Evolutionary conservation across 2,113 vertebrate species (phyloP).

Genomic region (Lanius collurio): DNA sequence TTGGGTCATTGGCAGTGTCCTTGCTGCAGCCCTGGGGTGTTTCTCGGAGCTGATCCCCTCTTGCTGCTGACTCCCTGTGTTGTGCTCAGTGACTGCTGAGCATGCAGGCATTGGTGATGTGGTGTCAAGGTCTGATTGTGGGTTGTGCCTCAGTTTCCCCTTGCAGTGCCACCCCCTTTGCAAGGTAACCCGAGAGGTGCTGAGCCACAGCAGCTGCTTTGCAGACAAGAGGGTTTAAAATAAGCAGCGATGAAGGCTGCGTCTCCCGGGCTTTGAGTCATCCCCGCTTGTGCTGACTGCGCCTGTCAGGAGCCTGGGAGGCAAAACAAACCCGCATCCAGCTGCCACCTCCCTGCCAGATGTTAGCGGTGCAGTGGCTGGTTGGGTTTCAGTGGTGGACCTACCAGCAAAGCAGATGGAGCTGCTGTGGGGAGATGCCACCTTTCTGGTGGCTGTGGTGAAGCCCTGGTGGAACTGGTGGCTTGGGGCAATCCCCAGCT

Average conservation of each 20-base stretch:
- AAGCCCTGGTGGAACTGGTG: neutral
- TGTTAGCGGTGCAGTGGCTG: neutral
- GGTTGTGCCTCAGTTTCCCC: neutral
- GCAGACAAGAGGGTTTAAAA: neutral
- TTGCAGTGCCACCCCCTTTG: neutral
- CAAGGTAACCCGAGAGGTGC: accelerated
- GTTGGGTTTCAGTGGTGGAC: neutral
- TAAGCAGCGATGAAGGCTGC: neutral
- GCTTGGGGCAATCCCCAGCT: neutral
- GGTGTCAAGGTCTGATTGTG: accelerated
- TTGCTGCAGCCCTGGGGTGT: neutral
- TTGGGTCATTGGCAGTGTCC: neutral
- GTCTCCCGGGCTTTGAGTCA: conserved; percentile 28
- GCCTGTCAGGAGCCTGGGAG: neutral
- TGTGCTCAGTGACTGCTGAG: neutral
- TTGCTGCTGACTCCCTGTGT: accelerated
- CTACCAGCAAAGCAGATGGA: neutral
- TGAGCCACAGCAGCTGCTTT: neutral
- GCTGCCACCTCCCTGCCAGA: neutral
- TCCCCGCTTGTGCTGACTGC: neutral
- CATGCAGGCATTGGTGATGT: accelerated
- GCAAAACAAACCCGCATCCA: conserved; percentile 4
- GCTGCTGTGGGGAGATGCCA: neutral
- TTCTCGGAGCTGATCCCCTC: neutral
- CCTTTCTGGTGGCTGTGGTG: neutral